Evolutionary conservation across 2,888 invertebrate genomes (phyloP).

Genomic region (Plemyria rubiginata): DNA sequence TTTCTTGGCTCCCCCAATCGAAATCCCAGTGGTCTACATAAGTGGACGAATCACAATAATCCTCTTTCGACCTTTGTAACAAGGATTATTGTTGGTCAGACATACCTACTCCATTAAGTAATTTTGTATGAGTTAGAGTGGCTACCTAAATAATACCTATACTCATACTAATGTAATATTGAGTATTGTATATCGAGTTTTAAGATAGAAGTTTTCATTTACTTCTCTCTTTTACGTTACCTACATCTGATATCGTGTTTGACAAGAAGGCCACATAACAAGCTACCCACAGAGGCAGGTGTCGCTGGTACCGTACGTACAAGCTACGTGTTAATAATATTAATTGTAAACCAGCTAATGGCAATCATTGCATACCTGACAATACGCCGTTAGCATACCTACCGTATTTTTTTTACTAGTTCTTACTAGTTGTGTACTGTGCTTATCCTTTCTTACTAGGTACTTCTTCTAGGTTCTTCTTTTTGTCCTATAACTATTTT

Average conservation of each 20-base stretch:
- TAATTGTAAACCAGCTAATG: constrained; percentile 31
- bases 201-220: no score
- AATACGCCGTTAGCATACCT: constrained; percentile 44
- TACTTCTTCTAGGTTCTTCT: no score
- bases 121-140: background rate
- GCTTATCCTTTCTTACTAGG: no score
- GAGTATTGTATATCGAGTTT: no score
- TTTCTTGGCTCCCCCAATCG: constrained; percentile 49
- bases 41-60: constrained; percentile 30
- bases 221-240: no score
- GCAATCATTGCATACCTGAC: constrained; percentile 31
- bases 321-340: constrained; percentile 43
- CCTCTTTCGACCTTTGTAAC: constrained; percentile 31
- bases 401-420: constrained; percentile 40
- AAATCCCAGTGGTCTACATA: constrained; percentile 35
- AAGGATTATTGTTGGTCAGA: constrained; percentile 22
- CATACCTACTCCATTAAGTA: constrained; percentile 1
- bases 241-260: background rate
- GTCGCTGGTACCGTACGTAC: constrained; percentile 33
- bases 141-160: no score
- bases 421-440: no score
- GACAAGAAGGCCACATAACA: constrained; percentile 5
- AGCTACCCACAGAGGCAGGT: constrained; percentile 20
- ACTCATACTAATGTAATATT: no score
- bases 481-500: no score